Conservation (phyloP, 2,113 vertebrate genomes). For the Danio rerio region DNA sequence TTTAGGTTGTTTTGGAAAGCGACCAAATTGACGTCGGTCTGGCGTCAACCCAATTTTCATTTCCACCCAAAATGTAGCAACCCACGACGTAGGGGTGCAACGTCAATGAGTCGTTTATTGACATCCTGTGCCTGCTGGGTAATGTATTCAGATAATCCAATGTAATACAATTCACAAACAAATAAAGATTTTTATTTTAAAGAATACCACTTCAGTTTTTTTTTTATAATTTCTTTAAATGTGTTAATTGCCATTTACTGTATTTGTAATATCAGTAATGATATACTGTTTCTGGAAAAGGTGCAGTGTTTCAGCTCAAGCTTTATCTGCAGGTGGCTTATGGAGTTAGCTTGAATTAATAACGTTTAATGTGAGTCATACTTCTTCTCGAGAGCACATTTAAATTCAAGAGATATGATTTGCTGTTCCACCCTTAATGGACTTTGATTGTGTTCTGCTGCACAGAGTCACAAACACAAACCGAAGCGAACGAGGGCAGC, state of each 20-base stretch:
- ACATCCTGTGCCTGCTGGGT: no score
- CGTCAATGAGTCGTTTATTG: no score
- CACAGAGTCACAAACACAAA: conserved; percentile 19
- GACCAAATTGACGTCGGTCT: no score
- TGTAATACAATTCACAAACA: background rate
- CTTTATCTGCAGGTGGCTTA: background rate
- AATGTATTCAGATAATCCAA: no score
- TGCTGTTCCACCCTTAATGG: conserved; percentile 39
- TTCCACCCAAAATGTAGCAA: no score
- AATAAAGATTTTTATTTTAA: no score
- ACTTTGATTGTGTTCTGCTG: conserved; percentile 40
- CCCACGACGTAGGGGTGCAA: no score
- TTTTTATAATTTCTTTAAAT: no score
- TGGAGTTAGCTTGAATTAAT: conserved; percentile 34
- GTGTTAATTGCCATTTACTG: no score
- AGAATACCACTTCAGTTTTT: background rate
- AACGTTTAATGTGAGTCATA: conserved; percentile 38
- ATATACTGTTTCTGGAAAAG: background rate
- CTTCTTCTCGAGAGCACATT: conserved; percentile 46
- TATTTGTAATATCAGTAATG: background rate
- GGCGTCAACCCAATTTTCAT: no score
- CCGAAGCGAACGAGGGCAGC: background rate
- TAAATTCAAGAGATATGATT: conserved; percentile 42
- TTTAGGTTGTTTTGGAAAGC: no score
- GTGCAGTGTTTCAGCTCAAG: background rate